Conservation (phyloP, 2,888 invertebrate genomes). For the Watsonalla binaria region DNA sequence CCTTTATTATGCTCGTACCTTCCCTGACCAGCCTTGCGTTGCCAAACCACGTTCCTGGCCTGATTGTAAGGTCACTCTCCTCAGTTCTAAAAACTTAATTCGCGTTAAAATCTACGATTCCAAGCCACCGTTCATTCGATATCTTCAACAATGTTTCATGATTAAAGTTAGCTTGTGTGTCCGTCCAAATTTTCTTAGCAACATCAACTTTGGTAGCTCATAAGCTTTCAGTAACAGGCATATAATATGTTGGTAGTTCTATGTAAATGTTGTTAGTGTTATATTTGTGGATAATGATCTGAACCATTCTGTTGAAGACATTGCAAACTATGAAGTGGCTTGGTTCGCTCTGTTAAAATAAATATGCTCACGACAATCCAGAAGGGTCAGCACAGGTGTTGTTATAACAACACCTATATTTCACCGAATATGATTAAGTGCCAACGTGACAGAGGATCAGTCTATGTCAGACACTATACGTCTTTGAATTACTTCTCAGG, state of each 20-base stretch:
- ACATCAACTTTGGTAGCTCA: constrained; percentile 2
- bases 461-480: no score
- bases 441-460: no score
- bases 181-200: constrained; percentile 13
- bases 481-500: no score
- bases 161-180: constrained; percentile 16
- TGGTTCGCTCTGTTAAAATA: not conserved
- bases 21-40: not conserved
- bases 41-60: not conserved
- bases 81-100: constrained; percentile 28
- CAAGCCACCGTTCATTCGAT: not conserved
- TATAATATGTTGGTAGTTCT: constrained; percentile 29
- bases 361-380: no score
- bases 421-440: no score
- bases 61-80: not conserved
- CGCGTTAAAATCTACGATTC: constrained; percentile 18
- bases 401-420: no score
- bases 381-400: no score
- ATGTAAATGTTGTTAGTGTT: constrained; percentile 24
- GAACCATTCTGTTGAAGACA: constrained; percentile 21
- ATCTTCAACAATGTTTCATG: not conserved
- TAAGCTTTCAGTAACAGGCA: constrained; percentile 10
- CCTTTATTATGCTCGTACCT: not conserved
- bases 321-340: constrained; percentile 1
- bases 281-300: constrained; percentile 22